A percentile compares a stretch with the other conserved stretches of the same genome.
Conservation (phyloP, 2,888 invertebrate genomes). For the Meloe dianella region DNA sequence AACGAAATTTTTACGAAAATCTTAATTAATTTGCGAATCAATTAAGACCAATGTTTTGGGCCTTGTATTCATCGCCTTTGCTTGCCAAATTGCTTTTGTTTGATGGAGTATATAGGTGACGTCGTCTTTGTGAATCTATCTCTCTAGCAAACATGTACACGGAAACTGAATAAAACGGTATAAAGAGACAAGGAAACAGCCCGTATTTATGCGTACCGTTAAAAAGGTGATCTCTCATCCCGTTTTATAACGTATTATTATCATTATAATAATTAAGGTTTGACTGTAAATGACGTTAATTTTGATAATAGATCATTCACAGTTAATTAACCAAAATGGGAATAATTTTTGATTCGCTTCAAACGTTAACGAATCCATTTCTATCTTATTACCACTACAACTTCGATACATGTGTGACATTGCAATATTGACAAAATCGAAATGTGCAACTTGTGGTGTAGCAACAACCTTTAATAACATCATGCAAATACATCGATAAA, state of each 20-base stretch:
- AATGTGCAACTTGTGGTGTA: too few relatives aligned
- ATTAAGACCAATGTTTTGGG: neutral
- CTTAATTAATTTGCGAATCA: neutral
- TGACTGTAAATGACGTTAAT: too few relatives aligned
- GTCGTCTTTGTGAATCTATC: neutral
- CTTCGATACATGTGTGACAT: neutral
- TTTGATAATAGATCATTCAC: neutral
- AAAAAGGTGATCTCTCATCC: too few relatives aligned
- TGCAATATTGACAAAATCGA: neutral
- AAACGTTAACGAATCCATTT: neutral
- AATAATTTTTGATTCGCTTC: too few relatives aligned
- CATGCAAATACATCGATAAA: neutral
- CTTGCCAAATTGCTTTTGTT: neutral
- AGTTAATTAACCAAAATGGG: too few relatives aligned
- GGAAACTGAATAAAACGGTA: neutral
- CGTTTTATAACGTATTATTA: too few relatives aligned
- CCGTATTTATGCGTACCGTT: too few relatives aligned
- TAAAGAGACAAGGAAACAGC: neutral
- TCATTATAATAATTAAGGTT: too few relatives aligned
- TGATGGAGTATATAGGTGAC: neutral
- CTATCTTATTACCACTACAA: too few relatives aligned
- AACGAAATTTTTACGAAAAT: neutral
- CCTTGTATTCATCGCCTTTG: neutral
- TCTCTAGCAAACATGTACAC: neutral
- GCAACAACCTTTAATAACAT: neutral